phyloP scores from a whole-genome alignment of 2,888 invertebrate species.

The Cataglyphis albicans region DNA sequence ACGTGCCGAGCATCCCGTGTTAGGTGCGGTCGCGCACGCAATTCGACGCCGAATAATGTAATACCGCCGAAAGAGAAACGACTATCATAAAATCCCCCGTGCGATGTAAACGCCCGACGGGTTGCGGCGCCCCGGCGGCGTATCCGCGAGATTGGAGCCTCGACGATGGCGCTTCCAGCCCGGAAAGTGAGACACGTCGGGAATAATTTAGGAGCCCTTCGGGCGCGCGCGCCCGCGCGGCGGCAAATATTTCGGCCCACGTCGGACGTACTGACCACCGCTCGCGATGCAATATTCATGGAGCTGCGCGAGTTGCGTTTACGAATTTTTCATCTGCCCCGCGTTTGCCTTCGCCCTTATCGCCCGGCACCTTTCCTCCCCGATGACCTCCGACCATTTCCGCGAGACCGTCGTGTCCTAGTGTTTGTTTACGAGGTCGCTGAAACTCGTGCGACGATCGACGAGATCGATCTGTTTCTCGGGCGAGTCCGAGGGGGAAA shows the following conservation, averaged over 20 bases:
- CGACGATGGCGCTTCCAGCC: conserved; percentile 60
- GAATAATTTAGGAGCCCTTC: conserved; percentile 71
- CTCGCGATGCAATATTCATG: conserved; percentile 74
- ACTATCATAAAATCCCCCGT: conserved; percentile 62
- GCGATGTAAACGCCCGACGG: conserved; percentile 60
- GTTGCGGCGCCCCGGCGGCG: conserved; percentile 43
- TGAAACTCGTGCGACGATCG: conserved; percentile 50
- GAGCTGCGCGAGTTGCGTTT: conserved; percentile 67
- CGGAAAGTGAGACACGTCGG: conserved; percentile 62
- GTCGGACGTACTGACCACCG: conserved; percentile 61
- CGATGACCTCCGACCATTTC: not conserved
- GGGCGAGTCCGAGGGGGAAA: not conserved
- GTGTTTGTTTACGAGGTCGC: conserved; percentile 55
- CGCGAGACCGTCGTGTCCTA: not conserved
- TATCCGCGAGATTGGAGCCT: conserved; percentile 63
- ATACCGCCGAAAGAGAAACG: conserved; percentile 44
- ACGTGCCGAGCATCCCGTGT: conserved; percentile 64
- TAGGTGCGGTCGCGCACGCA: conserved; percentile 32
- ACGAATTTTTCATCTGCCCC: conserved; percentile 71
- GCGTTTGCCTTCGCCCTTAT: conserved; percentile 43
- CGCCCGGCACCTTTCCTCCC: conserved; percentile 31
- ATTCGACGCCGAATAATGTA: conserved; percentile 65
- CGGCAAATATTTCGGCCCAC: conserved; percentile 38
- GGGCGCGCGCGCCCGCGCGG: not conserved
- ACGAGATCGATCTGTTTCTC: conserved; percentile 32